A percentile compares a stretch with the other conserved stretches of the same genome.
phyloP scores from a whole-genome alignment of 1,140 invertebrate species.

The Drosophila virilis region DNA sequence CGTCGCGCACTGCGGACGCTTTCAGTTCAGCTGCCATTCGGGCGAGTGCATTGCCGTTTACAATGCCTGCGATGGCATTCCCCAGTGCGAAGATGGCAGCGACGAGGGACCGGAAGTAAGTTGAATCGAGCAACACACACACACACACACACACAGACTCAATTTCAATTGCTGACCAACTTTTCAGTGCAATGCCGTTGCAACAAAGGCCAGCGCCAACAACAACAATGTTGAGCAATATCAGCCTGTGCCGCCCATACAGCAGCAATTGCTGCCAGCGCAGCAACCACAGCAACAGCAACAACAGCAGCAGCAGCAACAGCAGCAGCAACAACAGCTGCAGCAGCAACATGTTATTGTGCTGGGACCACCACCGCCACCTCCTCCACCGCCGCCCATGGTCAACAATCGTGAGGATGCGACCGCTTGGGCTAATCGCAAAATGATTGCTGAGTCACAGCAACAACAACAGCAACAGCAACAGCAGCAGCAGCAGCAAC shows the following conservation, averaged over 20 bases:
- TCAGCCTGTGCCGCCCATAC: slow-evolving; percentile 53
- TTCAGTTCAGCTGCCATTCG: slow-evolving; percentile 94
- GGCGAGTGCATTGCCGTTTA: slow-evolving; percentile 97
- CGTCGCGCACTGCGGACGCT: slow-evolving; percentile 88
- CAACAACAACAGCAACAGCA: slow-evolving; percentile 32
- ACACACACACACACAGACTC: not conserved
- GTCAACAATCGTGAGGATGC: slow-evolving; percentile 79
- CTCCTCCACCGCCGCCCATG: slow-evolving; percentile 62
- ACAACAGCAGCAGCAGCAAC: not conserved
- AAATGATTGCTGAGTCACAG: slow-evolving; percentile 66
- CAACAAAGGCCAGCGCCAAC: slow-evolving; percentile 41
- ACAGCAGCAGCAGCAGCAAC: slow-evolving; percentile 35
- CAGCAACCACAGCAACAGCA: slow-evolving; percentile 49
- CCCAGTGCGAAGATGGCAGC: slow-evolving; percentile 96
- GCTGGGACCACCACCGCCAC: slow-evolving; percentile 61
- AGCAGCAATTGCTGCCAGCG: slow-evolving; percentile 54
- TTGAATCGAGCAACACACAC: slow-evolving; percentile 5
- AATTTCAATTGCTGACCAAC: slow-evolving; percentile 40
- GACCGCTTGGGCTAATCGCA: slow-evolving; percentile 76
- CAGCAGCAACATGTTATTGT: slow-evolving; percentile 56
- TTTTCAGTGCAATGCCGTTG: slow-evolving; percentile 64
- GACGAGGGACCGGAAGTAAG: slow-evolving; percentile 93
- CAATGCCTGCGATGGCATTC: slow-evolving; percentile 97
- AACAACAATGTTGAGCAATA: slow-evolving; percentile 61
- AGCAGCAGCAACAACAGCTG: slow-evolving; percentile 11